phyloP scores from a whole-genome alignment of 2,888 invertebrate genomes.

The Rotaria socialis region DNA sequence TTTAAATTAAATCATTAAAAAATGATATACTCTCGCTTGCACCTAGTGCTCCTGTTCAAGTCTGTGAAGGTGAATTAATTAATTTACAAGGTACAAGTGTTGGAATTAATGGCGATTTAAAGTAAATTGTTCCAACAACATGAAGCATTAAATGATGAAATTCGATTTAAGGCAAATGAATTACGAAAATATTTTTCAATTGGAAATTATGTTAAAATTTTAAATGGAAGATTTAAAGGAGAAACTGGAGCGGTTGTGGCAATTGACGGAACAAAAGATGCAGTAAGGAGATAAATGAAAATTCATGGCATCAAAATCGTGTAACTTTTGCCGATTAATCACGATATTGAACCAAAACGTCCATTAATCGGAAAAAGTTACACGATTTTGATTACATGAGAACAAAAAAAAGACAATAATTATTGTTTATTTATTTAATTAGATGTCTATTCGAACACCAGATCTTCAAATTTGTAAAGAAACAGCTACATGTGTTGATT shows the following conservation, averaged over 20 bases:
- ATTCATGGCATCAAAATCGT: no score
- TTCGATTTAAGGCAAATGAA: constrained; percentile 88
- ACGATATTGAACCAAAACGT: no score
- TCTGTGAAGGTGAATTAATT: constrained; percentile 89
- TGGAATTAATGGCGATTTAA: constrained; percentile 88
- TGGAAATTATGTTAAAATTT: constrained; percentile 94
- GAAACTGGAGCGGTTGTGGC: constrained; percentile 93
- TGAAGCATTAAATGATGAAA: constrained; percentile 84
- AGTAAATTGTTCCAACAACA: constrained; percentile 96
- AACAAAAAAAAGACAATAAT: constrained; percentile 71
- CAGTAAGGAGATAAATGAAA: constrained; percentile 69
- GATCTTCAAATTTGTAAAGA: constrained; percentile 85
- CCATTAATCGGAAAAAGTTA: no score
- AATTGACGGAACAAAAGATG: constrained; percentile 96
- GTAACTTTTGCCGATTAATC: no score
- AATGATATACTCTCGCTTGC: constrained; percentile 68
- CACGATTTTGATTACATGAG: no score
- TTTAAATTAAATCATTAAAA: constrained; percentile 88
- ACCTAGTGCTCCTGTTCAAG: constrained; percentile 94
- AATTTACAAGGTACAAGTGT: constrained; percentile 92
- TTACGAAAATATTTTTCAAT: constrained; percentile 88
- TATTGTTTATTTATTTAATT: constrained; percentile 71
- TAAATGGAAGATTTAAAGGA: constrained; percentile 80
- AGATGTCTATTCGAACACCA: background rate
- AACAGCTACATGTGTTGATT: constrained; percentile 97